Percentiles rank a stretch among this genome's conserved stretches.
phyloP scores from a whole-genome alignment of 1,140 invertebrate species.

The Drosophila takahashii region DNA sequence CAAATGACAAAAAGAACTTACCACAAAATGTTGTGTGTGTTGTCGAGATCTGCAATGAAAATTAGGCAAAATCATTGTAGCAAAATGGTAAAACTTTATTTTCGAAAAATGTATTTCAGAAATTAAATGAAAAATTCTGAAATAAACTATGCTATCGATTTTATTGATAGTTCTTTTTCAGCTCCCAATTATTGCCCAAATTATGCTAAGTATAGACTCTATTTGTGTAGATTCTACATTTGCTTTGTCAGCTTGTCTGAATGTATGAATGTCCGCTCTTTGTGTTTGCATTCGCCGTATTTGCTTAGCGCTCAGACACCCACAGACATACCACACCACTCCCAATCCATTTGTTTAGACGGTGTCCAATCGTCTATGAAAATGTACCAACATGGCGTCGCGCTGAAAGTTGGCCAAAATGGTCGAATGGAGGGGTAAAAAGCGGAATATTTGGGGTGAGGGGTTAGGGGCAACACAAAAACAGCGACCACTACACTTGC shows the following conservation, averaged over 20 bases:
- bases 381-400: slow-evolving; percentile 70
- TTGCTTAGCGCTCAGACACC: slow-evolving; percentile 33
- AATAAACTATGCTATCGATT: neutral
- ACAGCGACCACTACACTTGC: slow-evolving; percentile 44
- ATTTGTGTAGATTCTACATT: slow-evolving; percentile 24
- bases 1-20: slow-evolving; percentile 36
- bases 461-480: slow-evolving; percentile 16
- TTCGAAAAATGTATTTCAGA: neutral
- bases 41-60: slow-evolving; percentile 34
- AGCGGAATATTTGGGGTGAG: neutral
- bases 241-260: slow-evolving; percentile 27
- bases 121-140: neutral
- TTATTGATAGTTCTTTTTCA: neutral
- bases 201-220: slow-evolving; percentile 60
- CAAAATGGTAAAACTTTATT: neutral
- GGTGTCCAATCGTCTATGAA: slow-evolving; percentile 78
- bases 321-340: slow-evolving; percentile 3
- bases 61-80: slow-evolving; percentile 20
- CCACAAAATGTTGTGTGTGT: slow-evolving; percentile 5
- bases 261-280: slow-evolving; percentile 3
- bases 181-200: slow-evolving; percentile 70
- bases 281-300: slow-evolving; percentile 51
- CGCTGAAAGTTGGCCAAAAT: slow-evolving; percentile 56
- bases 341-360: slow-evolving; percentile 71
- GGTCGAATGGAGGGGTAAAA: neutral